Percentiles rank a stretch among this genome's conserved stretches.
phyloP scores from a whole-genome alignment of 2,113 vertebrate species.

The Nothoprocta pentlandii region DNA sequence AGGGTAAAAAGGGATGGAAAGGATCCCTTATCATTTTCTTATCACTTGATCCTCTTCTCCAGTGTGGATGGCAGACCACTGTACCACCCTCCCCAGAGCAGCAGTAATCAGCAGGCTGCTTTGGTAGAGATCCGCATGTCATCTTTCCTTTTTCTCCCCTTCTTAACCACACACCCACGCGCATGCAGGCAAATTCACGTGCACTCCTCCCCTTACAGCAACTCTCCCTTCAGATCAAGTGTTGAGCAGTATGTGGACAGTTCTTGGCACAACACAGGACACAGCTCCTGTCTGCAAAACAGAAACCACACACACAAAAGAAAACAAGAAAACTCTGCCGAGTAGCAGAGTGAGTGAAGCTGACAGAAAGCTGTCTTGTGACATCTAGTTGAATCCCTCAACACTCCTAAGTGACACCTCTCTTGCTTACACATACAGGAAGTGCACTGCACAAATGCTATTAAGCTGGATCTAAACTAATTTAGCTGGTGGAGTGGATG shows the following conservation, averaged over 20 bases:
- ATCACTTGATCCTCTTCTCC: not conserved
- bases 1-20: not conserved
- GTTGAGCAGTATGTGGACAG: constrained; percentile 18
- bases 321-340: not conserved
- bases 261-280: constrained; percentile 14
- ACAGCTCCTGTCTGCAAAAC: not conserved
- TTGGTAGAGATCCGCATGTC: not conserved
- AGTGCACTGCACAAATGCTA: constrained; percentile 63
- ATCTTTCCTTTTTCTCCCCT: not conserved
- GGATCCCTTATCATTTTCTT: not conserved
- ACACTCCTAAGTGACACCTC: constrained; percentile 58
- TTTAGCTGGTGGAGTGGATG: constrained; percentile 51
- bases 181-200: not conserved
- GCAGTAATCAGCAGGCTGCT: not conserved
- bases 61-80: not conserved
- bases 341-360: constrained; percentile 9
- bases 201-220: not conserved
- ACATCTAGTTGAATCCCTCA: constrained; percentile 62
- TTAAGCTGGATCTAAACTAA: constrained; percentile 68
- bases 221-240: constrained; percentile 27
- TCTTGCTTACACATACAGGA: constrained; percentile 65
- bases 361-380: constrained; percentile 56
- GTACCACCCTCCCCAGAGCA: not conserved
- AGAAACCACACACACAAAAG: not conserved
- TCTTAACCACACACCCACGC: not conserved